These are phyloP conservation scores for Enteromius unitaeniatus DNA, from an alignment of 2,797 vertebrate species.

Conservation along the genomic window DNA sequence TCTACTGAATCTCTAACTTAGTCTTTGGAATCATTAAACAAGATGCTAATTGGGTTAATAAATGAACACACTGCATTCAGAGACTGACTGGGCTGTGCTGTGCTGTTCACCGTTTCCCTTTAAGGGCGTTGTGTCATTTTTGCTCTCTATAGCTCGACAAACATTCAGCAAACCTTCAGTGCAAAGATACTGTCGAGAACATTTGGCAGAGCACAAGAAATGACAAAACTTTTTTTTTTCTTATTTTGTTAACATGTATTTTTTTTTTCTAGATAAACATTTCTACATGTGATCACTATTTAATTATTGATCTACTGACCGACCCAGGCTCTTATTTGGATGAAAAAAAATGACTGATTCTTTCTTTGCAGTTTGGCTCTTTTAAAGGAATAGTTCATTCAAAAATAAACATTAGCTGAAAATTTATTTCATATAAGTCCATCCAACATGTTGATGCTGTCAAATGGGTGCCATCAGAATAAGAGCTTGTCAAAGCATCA, in stretches of 20 bases:
- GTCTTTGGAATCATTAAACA: not conserved
- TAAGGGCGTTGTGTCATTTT: not conserved
- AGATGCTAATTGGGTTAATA: not conserved
- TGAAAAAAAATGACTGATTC: conserved; percentile 28
- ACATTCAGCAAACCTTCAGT: conserved; percentile 45
- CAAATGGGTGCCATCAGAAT: not conserved
- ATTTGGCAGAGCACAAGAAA: conserved; percentile 72
- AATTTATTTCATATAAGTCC: not conserved
- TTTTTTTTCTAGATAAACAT: conserved; percentile 57
- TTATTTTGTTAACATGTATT: conserved; percentile 64
- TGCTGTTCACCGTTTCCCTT: conserved; percentile 7
- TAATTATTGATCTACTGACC: conserved; percentile 63
- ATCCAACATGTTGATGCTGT: not conserved
- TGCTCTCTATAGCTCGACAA: not conserved
- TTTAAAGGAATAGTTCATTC: not conserved
- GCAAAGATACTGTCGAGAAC: conserved; percentile 67
- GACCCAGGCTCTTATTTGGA: conserved; percentile 60
- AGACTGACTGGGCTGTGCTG: not conserved
- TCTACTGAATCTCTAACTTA: not conserved
- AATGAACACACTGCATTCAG: not conserved
- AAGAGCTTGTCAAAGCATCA: not conserved
- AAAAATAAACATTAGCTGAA: not conserved
- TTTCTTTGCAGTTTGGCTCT: not conserved
- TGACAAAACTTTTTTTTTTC: conserved; percentile 60
- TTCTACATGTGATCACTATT: conserved; percentile 63